Conservation (phyloP, 2,113 vertebrate genomes). For the Bujurquina vittata region DNA sequence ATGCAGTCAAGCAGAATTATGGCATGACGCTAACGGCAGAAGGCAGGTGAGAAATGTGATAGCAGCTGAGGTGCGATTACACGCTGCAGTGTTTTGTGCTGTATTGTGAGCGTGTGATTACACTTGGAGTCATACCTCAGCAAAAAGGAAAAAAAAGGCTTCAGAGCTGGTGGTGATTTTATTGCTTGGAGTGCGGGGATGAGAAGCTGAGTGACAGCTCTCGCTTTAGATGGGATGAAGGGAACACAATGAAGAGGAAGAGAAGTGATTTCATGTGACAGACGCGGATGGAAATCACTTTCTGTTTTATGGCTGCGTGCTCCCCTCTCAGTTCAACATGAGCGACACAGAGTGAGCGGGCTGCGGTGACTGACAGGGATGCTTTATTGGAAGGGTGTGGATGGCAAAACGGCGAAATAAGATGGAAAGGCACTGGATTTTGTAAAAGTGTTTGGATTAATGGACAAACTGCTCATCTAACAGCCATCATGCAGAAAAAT, state of each 20-base stretch:
- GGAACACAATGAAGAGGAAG: slow-evolving; percentile 19
- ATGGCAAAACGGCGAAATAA: background rate
- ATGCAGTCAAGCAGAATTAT: background rate
- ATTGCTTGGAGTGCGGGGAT: slow-evolving; percentile 7
- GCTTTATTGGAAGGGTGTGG: background rate
- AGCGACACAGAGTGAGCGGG: background rate
- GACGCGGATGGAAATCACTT: slow-evolving; percentile 30
- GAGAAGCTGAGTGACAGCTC: slow-evolving; percentile 43
- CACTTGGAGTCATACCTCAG: background rate
- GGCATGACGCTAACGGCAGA: background rate
- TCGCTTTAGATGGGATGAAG: slow-evolving; percentile 39
- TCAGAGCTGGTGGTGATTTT: background rate
- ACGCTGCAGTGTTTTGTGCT: background rate
- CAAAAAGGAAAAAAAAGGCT: background rate
- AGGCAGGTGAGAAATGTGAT: background rate
- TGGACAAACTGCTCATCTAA: background rate
- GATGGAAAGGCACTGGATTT: background rate
- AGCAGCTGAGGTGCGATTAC: background rate
- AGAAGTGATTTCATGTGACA: slow-evolving; percentile 58
- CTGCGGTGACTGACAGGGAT: slow-evolving; percentile 14
- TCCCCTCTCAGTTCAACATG: slow-evolving; percentile 22
- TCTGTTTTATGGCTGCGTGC: slow-evolving; percentile 18
- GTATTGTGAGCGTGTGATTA: background rate
- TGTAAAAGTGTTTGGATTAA: background rate
- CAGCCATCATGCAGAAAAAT: background rate